A percentile compares a stretch with the other conserved stretches of the same genome.
These are phyloP conservation scores for Delia radicum DNA, from an alignment of 1,140 invertebrate species.

Conservation along the genomic window DNA sequence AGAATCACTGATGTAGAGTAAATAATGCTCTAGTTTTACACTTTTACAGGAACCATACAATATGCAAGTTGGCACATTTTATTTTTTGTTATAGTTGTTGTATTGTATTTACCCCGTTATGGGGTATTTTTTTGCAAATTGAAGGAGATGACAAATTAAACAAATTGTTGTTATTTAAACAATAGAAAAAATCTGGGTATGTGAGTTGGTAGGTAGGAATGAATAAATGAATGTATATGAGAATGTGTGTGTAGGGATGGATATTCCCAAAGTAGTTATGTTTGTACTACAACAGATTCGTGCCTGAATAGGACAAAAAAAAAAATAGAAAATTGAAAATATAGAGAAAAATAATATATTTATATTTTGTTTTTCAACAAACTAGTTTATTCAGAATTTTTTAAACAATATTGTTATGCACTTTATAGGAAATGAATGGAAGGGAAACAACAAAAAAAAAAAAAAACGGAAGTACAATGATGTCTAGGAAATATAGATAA, in stretches of 20 bases:
- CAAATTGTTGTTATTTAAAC: conserved; percentile 10
- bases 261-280: neutral
- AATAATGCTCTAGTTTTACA: too few relatives aligned
- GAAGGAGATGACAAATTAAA: conserved; percentile 24
- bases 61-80: too few relatives aligned
- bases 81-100: too few relatives aligned
- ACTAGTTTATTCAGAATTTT: neutral
- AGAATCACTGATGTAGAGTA: too few relatives aligned
- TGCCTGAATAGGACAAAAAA: neutral
- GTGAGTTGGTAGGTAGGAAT: neutral
- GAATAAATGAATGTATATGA: too few relatives aligned
- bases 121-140: neutral
- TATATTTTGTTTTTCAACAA: neutral
- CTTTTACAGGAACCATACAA: too few relatives aligned
- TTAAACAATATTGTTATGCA: neutral
- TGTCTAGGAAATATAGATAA: neutral
- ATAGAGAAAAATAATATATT: neutral
- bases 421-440: neutral
- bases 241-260: neutral
- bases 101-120: neutral
- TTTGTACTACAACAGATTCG: neutral
- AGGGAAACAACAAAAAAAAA: too few relatives aligned
- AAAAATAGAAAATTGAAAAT: neutral
- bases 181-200: neutral
- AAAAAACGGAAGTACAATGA: neutral